Evolutionary conservation across 2,113 vertebrate genomes (phyloP).

Genomic region (Fulica atra): DNA sequence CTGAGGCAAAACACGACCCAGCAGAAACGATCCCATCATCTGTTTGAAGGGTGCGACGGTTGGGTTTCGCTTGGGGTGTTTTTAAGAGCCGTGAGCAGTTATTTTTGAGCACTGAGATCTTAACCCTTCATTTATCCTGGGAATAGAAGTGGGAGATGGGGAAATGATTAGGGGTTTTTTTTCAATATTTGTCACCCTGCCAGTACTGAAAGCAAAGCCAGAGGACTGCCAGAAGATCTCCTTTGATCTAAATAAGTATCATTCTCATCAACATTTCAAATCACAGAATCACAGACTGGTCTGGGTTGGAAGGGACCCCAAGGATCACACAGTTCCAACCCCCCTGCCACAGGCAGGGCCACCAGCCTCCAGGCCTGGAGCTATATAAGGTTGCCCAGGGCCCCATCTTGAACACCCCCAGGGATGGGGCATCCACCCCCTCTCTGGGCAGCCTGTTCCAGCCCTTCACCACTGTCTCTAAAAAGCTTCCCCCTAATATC

Average conservation of each 20-base stretch:
- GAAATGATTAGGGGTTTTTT: neutral
- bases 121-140: conserved; percentile 12
- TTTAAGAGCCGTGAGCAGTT: neutral
- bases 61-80: neutral
- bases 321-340: too few relatives aligned
- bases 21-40: neutral
- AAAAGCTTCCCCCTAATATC: too few relatives aligned
- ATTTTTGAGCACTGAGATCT: conserved; percentile 21
- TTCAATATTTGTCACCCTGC: conserved; percentile 1
- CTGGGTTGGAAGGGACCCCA: too few relatives aligned
- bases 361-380: too few relatives aligned
- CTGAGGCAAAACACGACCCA: neutral
- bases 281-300: too few relatives aligned
- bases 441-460: too few relatives aligned
- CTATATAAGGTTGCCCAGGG: too few relatives aligned
- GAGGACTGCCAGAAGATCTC: neutral
- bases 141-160: conserved; percentile 7
- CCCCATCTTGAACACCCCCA: too few relatives aligned
- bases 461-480: too few relatives aligned
- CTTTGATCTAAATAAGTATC: conserved; percentile 27
- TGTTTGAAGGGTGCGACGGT: neutral
- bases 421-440: too few relatives aligned
- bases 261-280: conserved; percentile 28
- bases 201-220: conserved; percentile 17
- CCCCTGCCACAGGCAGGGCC: too few relatives aligned